Evolutionary conservation across 2,797 vertebrate species (phyloP).

Genomic region (Poeciliopsis turneri): DNA sequence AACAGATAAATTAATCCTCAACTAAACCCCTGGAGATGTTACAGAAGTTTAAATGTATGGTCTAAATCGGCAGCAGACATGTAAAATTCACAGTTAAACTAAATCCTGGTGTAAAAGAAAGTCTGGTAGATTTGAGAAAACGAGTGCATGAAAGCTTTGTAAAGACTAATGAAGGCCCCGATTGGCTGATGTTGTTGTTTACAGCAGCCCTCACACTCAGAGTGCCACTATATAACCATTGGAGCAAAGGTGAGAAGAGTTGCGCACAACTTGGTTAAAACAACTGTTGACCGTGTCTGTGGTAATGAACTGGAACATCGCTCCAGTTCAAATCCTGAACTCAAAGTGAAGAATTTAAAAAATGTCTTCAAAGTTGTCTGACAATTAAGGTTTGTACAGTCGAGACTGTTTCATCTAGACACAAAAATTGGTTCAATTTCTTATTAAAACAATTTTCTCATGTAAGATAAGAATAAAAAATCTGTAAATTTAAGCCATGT

Average conservation of each 20-base stretch:
- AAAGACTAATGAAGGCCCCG: constrained; percentile 64
- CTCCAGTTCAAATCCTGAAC: neutral
- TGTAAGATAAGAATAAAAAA: neutral
- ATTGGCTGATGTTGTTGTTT: constrained; percentile 70
- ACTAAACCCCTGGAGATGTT: neutral
- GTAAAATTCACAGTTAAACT: constrained; percentile 75
- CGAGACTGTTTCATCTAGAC: neutral
- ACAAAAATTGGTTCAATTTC: neutral
- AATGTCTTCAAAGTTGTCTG: neutral
- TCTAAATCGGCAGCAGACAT: constrained; percentile 42
- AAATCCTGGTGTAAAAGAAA: constrained; percentile 73
- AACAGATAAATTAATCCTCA: neutral
- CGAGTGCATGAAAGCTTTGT: constrained; percentile 54
- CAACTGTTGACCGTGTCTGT: constrained; percentile 75
- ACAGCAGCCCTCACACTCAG: constrained; percentile 69
- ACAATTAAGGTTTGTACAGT: neutral
- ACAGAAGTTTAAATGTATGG: constrained; percentile 37
- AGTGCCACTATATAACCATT: constrained; percentile 76
- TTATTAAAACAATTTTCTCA: neutral
- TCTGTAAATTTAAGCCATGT: neutral
- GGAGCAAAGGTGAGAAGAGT: constrained; percentile 80
- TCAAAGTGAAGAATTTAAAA: neutral
- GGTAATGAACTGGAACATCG: constrained; percentile 78
- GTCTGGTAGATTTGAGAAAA: constrained; percentile 71
- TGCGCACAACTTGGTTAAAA: constrained; percentile 77